Percentiles rank a stretch among this genome's conserved stretches.
phyloP scores from a whole-genome alignment of 2,113 vertebrate genomes.

The Zeus faber region DNA sequence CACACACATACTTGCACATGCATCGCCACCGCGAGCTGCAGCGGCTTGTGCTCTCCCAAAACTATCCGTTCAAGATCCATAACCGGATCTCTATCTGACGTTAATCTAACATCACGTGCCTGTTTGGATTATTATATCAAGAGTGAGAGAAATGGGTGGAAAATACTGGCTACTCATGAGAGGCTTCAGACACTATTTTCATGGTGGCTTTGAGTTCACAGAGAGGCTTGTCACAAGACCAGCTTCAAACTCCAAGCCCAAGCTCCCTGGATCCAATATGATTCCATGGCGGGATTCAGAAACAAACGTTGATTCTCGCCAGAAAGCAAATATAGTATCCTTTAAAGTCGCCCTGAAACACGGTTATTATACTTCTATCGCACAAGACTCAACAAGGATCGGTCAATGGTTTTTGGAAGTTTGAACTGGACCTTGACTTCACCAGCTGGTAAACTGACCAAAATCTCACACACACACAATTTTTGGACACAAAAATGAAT shows the following conservation, averaged over 20 bases:
- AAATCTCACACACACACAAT: slow-evolving; percentile 5
- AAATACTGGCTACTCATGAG: no score
- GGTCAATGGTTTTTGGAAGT: no score
- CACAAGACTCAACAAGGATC: slow-evolving; percentile 15
- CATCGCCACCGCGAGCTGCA: slow-evolving; percentile 17
- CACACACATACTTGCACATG: slow-evolving; percentile 43
- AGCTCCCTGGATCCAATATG: not conserved
- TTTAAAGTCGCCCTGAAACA: slow-evolving; percentile 25
- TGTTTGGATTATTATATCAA: not conserved
- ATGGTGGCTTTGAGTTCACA: not conserved
- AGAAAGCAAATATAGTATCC: slow-evolving; percentile 13
- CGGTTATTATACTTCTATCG: no score
- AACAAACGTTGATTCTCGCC: not conserved
- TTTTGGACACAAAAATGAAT: no score
- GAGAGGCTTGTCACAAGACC: slow-evolving; percentile 26
- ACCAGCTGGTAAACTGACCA: slow-evolving; percentile 12
- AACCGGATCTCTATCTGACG: no score
- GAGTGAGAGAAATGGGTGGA: no score
- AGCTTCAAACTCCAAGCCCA: slow-evolving; percentile 15
- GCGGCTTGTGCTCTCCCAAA: slow-evolving; percentile 17
- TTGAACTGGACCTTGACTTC: slow-evolving; percentile 16
- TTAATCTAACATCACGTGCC: no score
- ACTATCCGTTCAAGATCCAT: slow-evolving; percentile 12
- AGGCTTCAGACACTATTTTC: not conserved
- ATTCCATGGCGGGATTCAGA: slow-evolving; percentile 15